These are phyloP conservation scores for Paedocypris sp. DNA, from an alignment of 2,113 vertebrate species.

Conservation along the genomic window DNA sequence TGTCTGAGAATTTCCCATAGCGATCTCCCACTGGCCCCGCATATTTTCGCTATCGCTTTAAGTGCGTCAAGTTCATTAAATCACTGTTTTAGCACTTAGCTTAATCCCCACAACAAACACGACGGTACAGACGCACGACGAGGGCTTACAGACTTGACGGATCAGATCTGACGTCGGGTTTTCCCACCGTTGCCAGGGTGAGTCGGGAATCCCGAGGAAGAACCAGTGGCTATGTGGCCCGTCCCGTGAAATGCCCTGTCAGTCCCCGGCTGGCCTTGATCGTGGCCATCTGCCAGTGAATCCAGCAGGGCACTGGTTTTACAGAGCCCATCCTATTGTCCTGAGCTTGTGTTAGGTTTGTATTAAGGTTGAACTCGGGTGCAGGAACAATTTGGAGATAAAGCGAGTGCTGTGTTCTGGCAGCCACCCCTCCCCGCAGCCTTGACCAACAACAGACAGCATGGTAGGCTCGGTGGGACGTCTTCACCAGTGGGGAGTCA, in stretches of 20 bases:
- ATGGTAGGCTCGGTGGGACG: slow-evolving; percentile 44
- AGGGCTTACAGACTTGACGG: slow-evolving; percentile 57
- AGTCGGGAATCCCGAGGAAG: slow-evolving; percentile 28
- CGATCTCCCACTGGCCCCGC: slow-evolving; percentile 48
- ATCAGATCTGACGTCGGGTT: slow-evolving; percentile 63
- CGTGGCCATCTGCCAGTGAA: slow-evolving; percentile 63
- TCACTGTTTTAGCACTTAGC: slow-evolving; percentile 69
- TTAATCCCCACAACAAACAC: slow-evolving; percentile 55
- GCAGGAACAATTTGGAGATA: slow-evolving; percentile 60
- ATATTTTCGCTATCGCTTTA: slow-evolving; percentile 60
- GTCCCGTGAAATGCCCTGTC: slow-evolving; percentile 42
- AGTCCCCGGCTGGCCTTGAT: slow-evolving; percentile 45
- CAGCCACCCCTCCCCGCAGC: slow-evolving; percentile 32
- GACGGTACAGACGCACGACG: slow-evolving; percentile 45
- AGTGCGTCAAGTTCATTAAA: slow-evolving; percentile 68
- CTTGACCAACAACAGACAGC: slow-evolving; percentile 13
- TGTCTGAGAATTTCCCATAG: slow-evolving; percentile 53
- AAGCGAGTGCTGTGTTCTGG: slow-evolving; percentile 56
- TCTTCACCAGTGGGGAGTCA: slow-evolving; percentile 50
- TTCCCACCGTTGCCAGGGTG: slow-evolving; percentile 61
- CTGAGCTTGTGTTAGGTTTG: slow-evolving; percentile 60
- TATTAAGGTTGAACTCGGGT: slow-evolving; percentile 68
- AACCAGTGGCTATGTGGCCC: neutral
- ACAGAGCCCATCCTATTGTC: slow-evolving; percentile 64
- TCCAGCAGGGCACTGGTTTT: slow-evolving; percentile 57